phyloP scores from a whole-genome alignment of 1,140 invertebrate genomes.

The Pissodes strobi region DNA sequence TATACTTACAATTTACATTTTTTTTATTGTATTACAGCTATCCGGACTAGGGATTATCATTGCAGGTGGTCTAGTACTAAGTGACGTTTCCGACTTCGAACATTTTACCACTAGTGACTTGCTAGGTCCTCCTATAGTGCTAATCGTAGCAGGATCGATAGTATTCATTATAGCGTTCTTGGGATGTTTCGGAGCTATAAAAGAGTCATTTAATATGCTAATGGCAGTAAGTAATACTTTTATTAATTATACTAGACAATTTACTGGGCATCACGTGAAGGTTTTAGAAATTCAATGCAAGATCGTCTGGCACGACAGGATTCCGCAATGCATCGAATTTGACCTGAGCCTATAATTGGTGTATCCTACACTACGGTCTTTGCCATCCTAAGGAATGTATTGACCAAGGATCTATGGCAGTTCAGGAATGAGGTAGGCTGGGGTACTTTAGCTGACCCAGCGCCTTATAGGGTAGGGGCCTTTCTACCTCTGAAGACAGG shows the following conservation, averaged over 20 bases:
- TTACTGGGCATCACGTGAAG: neutral
- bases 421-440: too few relatives aligned
- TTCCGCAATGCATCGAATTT: too few relatives aligned
- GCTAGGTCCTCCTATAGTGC: slow-evolving; percentile 63
- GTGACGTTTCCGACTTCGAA: slow-evolving; percentile 61
- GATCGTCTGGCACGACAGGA: too few relatives aligned
- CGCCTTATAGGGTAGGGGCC: too few relatives aligned
- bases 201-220: slow-evolving; percentile 69
- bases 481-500: too few relatives aligned
- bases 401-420: too few relatives aligned
- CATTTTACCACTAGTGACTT: slow-evolving; percentile 64
- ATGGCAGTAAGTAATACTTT: slow-evolving; percentile 62
- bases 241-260: slow-evolving; percentile 10
- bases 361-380: too few relatives aligned
- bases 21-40: slow-evolving; percentile 60
- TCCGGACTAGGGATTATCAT: slow-evolving; percentile 65
- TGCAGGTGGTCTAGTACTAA: slow-evolving; percentile 62
- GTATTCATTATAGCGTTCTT: slow-evolving; percentile 74
- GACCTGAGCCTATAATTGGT: too few relatives aligned
- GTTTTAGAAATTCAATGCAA: neutral
- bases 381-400: too few relatives aligned
- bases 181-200: slow-evolving; percentile 75
- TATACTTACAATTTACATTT: slow-evolving; percentile 11
- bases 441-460: too few relatives aligned
- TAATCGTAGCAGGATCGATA: slow-evolving; percentile 70